These are phyloP conservation scores for Bubo scandiacus DNA, from an alignment of 2,113 vertebrate species.

Conservation along the genomic window DNA sequence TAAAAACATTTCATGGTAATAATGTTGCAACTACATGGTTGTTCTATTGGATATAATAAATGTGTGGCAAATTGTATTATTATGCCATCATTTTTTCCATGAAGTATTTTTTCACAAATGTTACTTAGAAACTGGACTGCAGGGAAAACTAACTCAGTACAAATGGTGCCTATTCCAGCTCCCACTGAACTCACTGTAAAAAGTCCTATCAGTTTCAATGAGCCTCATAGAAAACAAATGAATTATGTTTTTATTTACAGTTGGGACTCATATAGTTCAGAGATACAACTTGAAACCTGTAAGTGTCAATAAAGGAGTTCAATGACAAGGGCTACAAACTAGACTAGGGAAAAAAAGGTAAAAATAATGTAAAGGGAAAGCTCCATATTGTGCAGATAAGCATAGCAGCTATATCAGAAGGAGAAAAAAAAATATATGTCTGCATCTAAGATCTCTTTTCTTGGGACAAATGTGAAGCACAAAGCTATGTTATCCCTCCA, in stretches of 20 bases:
- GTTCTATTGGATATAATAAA: neutral
- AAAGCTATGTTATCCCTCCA: neutral
- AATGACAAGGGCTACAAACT: neutral
- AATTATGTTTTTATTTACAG: neutral
- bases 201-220: neutral
- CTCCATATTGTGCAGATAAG: neutral
- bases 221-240: neutral
- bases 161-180: neutral
- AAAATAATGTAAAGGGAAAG: neutral
- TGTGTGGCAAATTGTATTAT: neutral
- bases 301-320: neutral
- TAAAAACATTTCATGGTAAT: slow-evolving; percentile 6
- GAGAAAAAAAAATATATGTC: neutral
- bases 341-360: neutral
- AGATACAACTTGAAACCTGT: neutral
- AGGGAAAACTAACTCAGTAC: neutral
- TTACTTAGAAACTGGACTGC: slow-evolving; percentile 5
- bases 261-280: neutral
- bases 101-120: neutral
- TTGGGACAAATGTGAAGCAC: neutral
- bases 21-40: neutral
- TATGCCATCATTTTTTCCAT: neutral
- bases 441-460: neutral
- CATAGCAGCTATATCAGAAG: neutral
- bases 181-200: neutral